These are phyloP conservation scores for Eristalis tenax DNA, from an alignment of 2,888 invertebrate species.

Conservation along the genomic window DNA sequence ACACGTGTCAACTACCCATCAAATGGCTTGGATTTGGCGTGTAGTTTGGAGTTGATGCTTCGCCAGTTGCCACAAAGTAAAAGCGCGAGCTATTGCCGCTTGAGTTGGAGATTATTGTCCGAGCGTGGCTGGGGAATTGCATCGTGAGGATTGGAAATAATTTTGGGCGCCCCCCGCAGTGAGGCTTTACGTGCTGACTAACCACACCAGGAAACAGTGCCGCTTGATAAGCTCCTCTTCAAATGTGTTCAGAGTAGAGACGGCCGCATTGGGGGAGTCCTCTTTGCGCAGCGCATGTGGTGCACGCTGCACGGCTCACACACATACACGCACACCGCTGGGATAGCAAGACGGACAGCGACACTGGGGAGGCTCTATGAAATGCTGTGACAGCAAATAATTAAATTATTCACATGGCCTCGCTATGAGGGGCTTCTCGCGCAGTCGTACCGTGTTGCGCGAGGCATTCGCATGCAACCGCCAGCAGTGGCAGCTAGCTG, in stretches of 20 bases:
- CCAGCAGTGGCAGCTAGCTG: slow-evolving; percentile 40
- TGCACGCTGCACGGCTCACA: neutral
- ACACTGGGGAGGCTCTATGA: slow-evolving; percentile 29
- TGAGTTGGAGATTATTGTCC: slow-evolving; percentile 5
- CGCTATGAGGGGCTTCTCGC: slow-evolving; percentile 11
- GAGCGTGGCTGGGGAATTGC: slow-evolving; percentile 32
- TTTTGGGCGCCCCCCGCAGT: slow-evolving; percentile 46
- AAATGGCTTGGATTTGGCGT: slow-evolving; percentile 36
- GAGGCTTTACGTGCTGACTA: slow-evolving; percentile 48
- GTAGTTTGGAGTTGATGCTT: slow-evolving; percentile 24
- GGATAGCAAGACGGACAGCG: neutral
- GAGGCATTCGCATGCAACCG: slow-evolving; percentile 47
- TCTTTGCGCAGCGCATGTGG: slow-evolving; percentile 27
- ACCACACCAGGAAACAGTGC: slow-evolving; percentile 57
- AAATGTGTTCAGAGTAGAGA: neutral
- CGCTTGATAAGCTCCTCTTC: slow-evolving; percentile 44
- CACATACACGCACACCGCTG: neutral
- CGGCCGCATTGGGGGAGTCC: slow-evolving; percentile 7
- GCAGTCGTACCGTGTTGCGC: neutral
- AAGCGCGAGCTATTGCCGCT: slow-evolving; percentile 4
- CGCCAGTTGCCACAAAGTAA: slow-evolving; percentile 18
- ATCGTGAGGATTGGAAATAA: slow-evolving; percentile 57
- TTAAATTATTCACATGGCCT: slow-evolving; percentile 60
- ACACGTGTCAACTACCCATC: slow-evolving; percentile 57
- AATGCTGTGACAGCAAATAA: slow-evolving; percentile 64